Evolutionary conservation across 2,113 vertebrate genomes (phyloP).

Genomic region (Austrofundulus limnaeus): DNA sequence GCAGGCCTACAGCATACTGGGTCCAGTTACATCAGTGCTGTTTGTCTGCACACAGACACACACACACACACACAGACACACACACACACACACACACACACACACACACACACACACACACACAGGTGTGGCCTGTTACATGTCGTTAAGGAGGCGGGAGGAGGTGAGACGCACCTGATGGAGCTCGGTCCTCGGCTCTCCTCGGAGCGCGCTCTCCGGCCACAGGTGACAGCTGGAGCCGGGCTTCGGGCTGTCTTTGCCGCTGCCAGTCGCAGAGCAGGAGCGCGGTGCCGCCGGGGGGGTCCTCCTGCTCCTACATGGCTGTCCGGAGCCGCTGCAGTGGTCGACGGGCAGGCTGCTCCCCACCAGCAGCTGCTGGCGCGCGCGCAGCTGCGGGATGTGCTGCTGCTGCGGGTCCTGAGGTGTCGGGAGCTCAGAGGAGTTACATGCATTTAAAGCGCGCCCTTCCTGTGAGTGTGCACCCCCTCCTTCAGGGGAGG

Average conservation of each 20-base stretch:
- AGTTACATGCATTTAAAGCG: constrained; percentile 69
- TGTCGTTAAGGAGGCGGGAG: too few relatives aligned
- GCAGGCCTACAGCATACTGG: background rate
- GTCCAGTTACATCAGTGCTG: constrained; percentile 8
- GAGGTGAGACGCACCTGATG: constrained; percentile 78
- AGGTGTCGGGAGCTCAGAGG: constrained; percentile 61
- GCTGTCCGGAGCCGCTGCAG: constrained; percentile 78
- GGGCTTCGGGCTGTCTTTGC: constrained; percentile 75
- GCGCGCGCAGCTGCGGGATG: constrained; percentile 73
- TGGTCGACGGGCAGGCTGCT: constrained; percentile 78
- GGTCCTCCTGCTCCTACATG: constrained; percentile 72
- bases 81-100: constrained; percentile 8
- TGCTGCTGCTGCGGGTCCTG: constrained; percentile 68
- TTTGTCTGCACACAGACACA: background rate
- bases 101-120: constrained; percentile 33
- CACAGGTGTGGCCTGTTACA: constrained; percentile 78
- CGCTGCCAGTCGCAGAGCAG: constrained; percentile 71
- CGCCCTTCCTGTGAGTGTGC: constrained; percentile 73
- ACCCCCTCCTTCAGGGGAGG: constrained; percentile 75
- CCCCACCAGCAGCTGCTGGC: constrained; percentile 75
- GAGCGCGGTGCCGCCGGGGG: constrained; percentile 62
- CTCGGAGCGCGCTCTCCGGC: constrained; percentile 76
- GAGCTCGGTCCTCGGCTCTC: constrained; percentile 71
- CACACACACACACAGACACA: constrained; percentile 10
- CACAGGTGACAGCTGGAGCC: constrained; percentile 80